Base-by-base conservation (phyloP, 2,113 vertebrate genomes). In the Megalops atlanticus region DNA sequence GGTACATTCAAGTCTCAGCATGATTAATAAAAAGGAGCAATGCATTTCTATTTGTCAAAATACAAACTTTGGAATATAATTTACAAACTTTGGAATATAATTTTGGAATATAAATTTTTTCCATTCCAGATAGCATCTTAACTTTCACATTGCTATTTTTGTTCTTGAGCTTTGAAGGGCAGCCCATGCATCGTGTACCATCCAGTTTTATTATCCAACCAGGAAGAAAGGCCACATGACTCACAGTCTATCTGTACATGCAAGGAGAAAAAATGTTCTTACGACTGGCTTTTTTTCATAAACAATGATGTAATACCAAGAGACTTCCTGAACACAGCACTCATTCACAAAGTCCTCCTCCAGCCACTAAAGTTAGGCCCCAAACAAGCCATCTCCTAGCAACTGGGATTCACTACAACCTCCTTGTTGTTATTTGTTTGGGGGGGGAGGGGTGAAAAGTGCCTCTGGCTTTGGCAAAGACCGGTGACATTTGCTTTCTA, bases 281-380 rank as follows among this genome's bases (percentile, higher is more conserved):
- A 79, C 73, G 76, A 21, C 87, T 88, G 89, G 84, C 84, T 89
- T 88, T 82, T 33, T 88, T 83, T 77, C 47, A 77, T 52, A 8
- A 21, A 77, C 45, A 82, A 82, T 92, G 93, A 94, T 89, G 91
- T 95, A 91, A 93, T 90, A 76, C 49, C 78, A 81, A 86, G 86
- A 89, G 84, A 92, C 90, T 92, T 93, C 89, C 87, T 90, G 85
- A 93, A 94, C 92, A 94, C 87, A 81, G 79, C 86, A 84, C 91
- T 94, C 91, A 91, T 94, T 93, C 92, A 91, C 89, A 85, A 80
- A 89, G 31, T 75, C 78, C 85, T 88, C 76, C 68, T 52, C 83
- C 71, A 80, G 74, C 80, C 86, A 58, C 14, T 52, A 73, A 90
- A 87, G 75, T 40, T 74, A 0, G 71, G 85, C 74, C 74, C 91